Evolutionary conservation across 2,113 vertebrate genomes (phyloP).

Genomic region (Catharus fuscescens): DNA sequence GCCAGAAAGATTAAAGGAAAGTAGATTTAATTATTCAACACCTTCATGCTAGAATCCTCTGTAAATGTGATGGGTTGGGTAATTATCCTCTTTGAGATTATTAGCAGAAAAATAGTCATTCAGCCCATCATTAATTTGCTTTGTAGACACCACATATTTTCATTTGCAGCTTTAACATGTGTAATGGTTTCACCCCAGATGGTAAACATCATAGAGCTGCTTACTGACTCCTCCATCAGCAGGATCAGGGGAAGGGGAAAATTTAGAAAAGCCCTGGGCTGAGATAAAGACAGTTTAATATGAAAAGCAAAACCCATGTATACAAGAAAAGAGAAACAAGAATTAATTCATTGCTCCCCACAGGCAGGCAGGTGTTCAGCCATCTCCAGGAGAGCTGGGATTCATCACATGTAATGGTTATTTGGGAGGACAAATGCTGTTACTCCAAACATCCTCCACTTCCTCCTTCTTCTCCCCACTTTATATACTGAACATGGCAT

Average conservation of each 20-base stretch:
- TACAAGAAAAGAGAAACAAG: not conserved
- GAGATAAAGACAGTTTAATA: not conserved
- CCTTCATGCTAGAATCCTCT: not conserved
- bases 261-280: not conserved
- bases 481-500: not conserved
- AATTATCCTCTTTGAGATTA: not conserved
- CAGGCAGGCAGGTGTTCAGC: not conserved
- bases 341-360: not conserved
- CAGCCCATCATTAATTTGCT: not conserved
- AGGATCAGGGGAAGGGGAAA: not conserved
- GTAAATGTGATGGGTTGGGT: not conserved
- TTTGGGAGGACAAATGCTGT: not conserved
- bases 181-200: not conserved
- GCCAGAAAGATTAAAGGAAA: not conserved
- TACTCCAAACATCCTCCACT: not conserved
- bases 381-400: not conserved
- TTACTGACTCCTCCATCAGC: rapidly evolving
- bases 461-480: not conserved
- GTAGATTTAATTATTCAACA: not conserved
- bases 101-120: not conserved
- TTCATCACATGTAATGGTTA: not conserved
- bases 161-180: not conserved
- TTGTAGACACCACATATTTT: not conserved
- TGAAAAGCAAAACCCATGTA: not conserved
- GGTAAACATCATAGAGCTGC: not conserved